These are phyloP conservation scores for Platyscapa corneri DNA, from an alignment of 1,140 invertebrate species.

Conservation along the genomic window DNA sequence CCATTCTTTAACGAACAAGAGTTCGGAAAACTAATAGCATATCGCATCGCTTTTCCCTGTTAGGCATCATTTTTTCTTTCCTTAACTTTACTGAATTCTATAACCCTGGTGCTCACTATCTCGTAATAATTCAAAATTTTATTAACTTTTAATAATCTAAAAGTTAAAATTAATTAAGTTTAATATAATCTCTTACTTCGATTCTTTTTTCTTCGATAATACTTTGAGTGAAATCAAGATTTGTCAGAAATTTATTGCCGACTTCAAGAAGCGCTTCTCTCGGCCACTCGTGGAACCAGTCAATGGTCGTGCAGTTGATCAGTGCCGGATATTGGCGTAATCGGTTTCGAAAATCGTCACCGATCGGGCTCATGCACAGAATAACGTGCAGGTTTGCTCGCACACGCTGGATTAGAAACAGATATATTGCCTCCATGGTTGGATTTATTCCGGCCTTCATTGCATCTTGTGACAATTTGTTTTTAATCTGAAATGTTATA, in stretches of 20 bases:
- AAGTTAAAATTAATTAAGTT: too few species aligned
- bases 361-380: constrained; percentile 90
- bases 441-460: constrained; percentile 79
- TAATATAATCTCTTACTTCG: neutral
- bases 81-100: too few species aligned
- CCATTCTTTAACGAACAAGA: too few species aligned
- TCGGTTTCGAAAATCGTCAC: constrained; percentile 84
- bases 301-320: constrained; percentile 89
- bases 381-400: constrained; percentile 86
- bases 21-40: too few species aligned
- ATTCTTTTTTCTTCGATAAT: constrained; percentile 75
- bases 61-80: too few species aligned
- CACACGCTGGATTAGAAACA: constrained; percentile 85
- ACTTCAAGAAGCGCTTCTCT: constrained; percentile 89
- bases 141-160: too few species aligned
- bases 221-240: constrained; percentile 80
- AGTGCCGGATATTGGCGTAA: constrained; percentile 89
- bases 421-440: constrained; percentile 81
- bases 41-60: too few species aligned
- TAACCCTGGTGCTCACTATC: too few species aligned
- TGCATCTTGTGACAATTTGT: constrained; percentile 79
- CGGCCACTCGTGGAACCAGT: constrained; percentile 93
- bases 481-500: constrained; percentile 78
- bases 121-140: too few species aligned
- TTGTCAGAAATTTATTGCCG: constrained; percentile 81